A percentile compares a stretch with the other conserved stretches of the same genome.
Conservation (phyloP, 2,797 vertebrate genomes). For the Rachycentron canadum region DNA sequence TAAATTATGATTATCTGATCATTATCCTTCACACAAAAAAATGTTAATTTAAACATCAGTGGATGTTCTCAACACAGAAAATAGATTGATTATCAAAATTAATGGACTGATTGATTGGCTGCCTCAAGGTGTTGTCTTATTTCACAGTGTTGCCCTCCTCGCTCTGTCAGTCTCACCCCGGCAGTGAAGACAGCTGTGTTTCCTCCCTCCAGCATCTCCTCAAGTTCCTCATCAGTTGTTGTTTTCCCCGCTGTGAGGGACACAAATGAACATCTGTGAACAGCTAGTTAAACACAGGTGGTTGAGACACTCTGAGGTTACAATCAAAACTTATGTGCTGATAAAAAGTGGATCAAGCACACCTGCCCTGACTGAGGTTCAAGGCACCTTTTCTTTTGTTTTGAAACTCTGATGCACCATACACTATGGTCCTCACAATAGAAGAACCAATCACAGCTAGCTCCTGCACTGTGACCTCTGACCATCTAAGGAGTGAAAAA, state of each 20-base stretch:
- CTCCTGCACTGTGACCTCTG: no score
- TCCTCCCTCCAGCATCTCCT: constrained; percentile 95
- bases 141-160: background rate
- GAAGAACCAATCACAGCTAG: no score
- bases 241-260: constrained; percentile 89
- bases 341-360: background rate
- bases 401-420: no score
- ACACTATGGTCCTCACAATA: no score
- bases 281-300: background rate
- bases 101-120: background rate
- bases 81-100: no score
- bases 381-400: background rate
- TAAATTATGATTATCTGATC: background rate
- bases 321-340: background rate
- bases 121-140: background rate
- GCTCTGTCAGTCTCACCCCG: constrained; percentile 81
- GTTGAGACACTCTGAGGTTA: background rate
- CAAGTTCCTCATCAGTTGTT: constrained; percentile 94
- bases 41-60: background rate
- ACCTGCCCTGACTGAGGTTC: background rate
- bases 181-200: constrained; percentile 92
- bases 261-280: background rate
- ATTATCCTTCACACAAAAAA: no score
- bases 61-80: background rate
- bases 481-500: no score